Evolutionary conservation across 2,888 invertebrate genomes (phyloP), one percentile per base, ranked within the genome.

Genomic region (Cetonia aurata): DNA sequence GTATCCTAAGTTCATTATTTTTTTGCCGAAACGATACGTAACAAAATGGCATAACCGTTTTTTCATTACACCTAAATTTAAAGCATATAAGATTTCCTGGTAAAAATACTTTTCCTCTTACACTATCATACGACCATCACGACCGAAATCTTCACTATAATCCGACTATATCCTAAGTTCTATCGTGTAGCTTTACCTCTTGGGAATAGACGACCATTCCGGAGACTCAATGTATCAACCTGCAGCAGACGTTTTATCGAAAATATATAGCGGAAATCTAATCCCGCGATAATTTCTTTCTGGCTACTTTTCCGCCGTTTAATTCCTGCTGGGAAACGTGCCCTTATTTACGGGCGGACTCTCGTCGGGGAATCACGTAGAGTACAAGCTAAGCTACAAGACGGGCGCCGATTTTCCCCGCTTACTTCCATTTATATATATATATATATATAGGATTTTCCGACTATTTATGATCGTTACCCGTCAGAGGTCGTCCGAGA

Each of bases 231-330:
- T 53, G 53, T 53, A 53, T 53, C 53, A 53, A 53, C 9, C 53
- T n/a, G 53, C 15, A 33, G 1, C 56, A 13, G 37, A 37, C 56
- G 19, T 19, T 56, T 56, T 56, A 37, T 56, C 13, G 37, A 8
- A 56, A 56, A 60, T 60, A 60, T 60, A 60, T 31, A 46, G 60
- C 46, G 13, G 25, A 42, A 25, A 44, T 31, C 46, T 60, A 48
- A 60, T 60, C 48, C 60, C 31, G 33, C 31, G 60, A 60, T 60
- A 60, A 60, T 60, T 48, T 41, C 60, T 60, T 60, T 60, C 48
- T 48, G 46, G 46, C 46, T 46, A 60, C 60, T 48, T 48, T 60
- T 60, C 59, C 31, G 12, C 9, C 46, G 46, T 60, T 60, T 48
- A 60, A 60, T 60, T 60, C 60, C 31, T 60, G 13, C 46, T 3